Percentiles rank a stretch among this genome's conserved stretches.
phyloP scores from a whole-genome alignment of 1,140 invertebrate genomes.

The Drosophila tsacasi region DNA sequence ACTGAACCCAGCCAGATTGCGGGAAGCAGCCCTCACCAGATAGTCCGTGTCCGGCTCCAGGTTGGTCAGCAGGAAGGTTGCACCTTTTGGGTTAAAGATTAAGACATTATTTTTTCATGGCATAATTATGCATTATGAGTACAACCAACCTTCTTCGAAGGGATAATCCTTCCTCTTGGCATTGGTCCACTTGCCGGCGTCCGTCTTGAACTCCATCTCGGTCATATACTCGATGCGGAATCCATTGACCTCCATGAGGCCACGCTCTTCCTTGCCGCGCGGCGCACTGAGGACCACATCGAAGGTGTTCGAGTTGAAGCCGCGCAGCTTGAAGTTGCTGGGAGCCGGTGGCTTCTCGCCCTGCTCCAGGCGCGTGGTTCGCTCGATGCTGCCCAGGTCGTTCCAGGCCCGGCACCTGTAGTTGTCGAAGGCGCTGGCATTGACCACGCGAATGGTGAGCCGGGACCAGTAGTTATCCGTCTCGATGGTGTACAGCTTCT shows the following conservation, averaged over 20 bases:
- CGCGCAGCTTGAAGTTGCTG: conserved; percentile 71
- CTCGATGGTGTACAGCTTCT: conserved; percentile 72
- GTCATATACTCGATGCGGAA: conserved; percentile 83
- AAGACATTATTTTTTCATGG: not conserved
- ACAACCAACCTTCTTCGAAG: conserved; percentile 79
- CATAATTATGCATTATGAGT: not conserved
- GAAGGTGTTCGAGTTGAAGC: conserved; percentile 84
- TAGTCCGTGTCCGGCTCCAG: conserved; percentile 84
- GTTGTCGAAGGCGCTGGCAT: conserved; percentile 86
- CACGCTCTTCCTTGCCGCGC: conserved; percentile 44
- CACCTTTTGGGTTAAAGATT: conserved; percentile 57
- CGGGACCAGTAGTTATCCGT: conserved; percentile 80
- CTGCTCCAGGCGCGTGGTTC: conserved; percentile 85
- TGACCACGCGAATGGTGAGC: conserved; percentile 85
- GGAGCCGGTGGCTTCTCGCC: conserved; percentile 86
- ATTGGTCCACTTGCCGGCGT: conserved; percentile 81
- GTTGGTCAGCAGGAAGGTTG: conserved; percentile 80
- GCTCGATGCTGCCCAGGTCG: conserved; percentile 86
- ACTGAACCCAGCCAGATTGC: conserved; percentile 85
- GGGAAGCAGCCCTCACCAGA: conserved; percentile 82
- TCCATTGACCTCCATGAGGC: conserved; percentile 79
- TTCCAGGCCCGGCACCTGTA: conserved; percentile 87
- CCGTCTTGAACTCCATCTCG: conserved; percentile 73
- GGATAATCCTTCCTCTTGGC: conserved; percentile 76
- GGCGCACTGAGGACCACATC: conserved; percentile 83